Percentiles rank a stretch among this genome's conserved stretches.
phyloP scores from a whole-genome alignment of 2,888 invertebrate species.

The Xylocampa areola region DNA sequence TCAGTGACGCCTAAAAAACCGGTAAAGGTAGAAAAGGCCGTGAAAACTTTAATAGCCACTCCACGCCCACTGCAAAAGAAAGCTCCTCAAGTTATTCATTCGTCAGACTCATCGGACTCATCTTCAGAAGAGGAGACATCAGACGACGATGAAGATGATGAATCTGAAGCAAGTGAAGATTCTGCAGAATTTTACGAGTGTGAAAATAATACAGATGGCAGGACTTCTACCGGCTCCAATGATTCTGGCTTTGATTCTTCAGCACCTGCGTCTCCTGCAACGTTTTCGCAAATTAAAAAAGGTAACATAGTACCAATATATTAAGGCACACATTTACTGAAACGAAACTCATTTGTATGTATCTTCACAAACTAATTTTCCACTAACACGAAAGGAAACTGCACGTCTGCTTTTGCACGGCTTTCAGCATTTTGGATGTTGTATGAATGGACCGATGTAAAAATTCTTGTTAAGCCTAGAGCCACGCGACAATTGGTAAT shows the following conservation, averaged over 20 bases:
- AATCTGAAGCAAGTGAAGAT: slow-evolving; percentile 81
- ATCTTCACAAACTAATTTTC: slow-evolving; percentile 61
- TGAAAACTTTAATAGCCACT: slow-evolving; percentile 90
- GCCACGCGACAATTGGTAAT: slow-evolving; percentile 66
- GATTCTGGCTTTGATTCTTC: slow-evolving; percentile 95
- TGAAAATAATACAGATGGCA: slow-evolving; percentile 88
- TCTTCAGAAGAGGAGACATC: slow-evolving; percentile 85
- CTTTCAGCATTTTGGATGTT: slow-evolving; percentile 65
- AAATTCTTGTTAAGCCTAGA: slow-evolving; percentile 46
- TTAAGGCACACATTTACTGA: slow-evolving; percentile 8
- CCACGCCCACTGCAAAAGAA: slow-evolving; percentile 91
- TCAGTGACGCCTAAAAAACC: slow-evolving; percentile 66
- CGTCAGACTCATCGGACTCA: slow-evolving; percentile 81
- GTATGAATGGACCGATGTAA: slow-evolving; percentile 42
- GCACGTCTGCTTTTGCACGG: slow-evolving; percentile 82
- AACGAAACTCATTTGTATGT: slow-evolving; percentile 33
- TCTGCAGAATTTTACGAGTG: slow-evolving; percentile 85
- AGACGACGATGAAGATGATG: slow-evolving; percentile 78
- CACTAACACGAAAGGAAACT: slow-evolving; percentile 62
- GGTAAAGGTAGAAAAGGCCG: slow-evolving; percentile 88
- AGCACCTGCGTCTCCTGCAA: slow-evolving; percentile 91
- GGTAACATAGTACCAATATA: slow-evolving; percentile 78
- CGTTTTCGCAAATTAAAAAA: slow-evolving; percentile 90
- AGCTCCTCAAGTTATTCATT: slow-evolving; percentile 80
- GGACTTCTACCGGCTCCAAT: slow-evolving; percentile 94